These are phyloP conservation scores for Sesia bembeciformis DNA, from an alignment of 2,888 invertebrate species.

Conservation along the genomic window DNA sequence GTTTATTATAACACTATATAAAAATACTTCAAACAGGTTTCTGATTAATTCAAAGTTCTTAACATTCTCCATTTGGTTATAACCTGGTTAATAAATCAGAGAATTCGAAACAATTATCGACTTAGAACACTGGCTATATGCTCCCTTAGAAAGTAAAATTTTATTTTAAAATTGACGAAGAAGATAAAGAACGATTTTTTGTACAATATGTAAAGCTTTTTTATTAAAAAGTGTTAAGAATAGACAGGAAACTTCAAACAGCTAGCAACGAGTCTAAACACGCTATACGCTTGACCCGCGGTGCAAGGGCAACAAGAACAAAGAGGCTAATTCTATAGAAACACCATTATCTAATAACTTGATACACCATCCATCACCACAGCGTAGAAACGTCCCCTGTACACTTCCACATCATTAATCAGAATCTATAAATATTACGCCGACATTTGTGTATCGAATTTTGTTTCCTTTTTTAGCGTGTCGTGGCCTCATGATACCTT, in stretches of 20 bases:
- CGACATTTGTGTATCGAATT: constrained; percentile 62
- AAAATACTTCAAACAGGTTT: too few species aligned
- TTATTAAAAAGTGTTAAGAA: background rate
- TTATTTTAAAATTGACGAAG: background rate
- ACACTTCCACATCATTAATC: constrained; percentile 66
- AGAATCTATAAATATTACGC: constrained; percentile 65
- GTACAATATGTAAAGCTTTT: background rate
- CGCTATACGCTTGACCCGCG: constrained; percentile 22
- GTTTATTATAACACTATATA: too few species aligned
- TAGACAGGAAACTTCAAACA: background rate
- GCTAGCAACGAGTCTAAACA: background rate
- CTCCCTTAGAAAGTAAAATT: background rate
- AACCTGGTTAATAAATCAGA: too few species aligned
- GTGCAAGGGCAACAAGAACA: constrained; percentile 53
- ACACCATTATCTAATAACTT: constrained; percentile 70
- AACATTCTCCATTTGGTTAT: too few species aligned
- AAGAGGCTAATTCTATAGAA: constrained; percentile 68
- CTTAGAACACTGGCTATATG: too few species aligned
- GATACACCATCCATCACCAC: constrained; percentile 56
- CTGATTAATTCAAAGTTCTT: too few species aligned
- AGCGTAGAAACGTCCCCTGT: constrained; percentile 43
- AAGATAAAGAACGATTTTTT: background rate
- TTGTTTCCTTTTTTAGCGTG: constrained; percentile 12
- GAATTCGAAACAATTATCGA: too few species aligned
- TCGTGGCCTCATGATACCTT: constrained; percentile 3